Evolutionary conservation across 92 coral and sea anemone species (phyloP).

Genomic region (Scolanthus callimorphus): DNA sequence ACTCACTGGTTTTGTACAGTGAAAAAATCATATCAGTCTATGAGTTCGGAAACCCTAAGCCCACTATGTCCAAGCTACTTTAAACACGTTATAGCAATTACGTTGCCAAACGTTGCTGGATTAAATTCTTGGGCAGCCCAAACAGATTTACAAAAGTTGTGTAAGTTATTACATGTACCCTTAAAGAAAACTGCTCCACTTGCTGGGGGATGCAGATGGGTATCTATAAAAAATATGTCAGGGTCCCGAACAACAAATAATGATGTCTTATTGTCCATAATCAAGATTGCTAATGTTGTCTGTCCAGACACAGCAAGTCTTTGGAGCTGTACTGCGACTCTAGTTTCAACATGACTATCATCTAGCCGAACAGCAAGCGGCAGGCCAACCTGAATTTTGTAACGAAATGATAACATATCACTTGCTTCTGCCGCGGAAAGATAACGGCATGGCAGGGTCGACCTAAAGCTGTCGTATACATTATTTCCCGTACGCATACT

Average conservation of each 20-base stretch:
- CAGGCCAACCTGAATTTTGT: background rate
- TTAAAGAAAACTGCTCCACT: background rate
- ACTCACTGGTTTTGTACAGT: too few species aligned
- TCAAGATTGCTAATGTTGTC: background rate
- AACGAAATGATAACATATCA: background rate
- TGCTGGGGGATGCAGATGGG: background rate
- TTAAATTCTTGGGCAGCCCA: background rate
- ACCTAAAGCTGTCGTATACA: background rate
- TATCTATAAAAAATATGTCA: background rate
- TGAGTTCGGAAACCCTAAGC: too few species aligned
- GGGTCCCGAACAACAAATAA: background rate
- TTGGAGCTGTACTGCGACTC: background rate
- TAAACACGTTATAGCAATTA: background rate
- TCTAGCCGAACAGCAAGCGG: background rate
- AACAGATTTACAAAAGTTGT: background rate
- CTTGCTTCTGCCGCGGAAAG: background rate
- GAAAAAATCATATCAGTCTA: too few species aligned
- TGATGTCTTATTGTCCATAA: background rate
- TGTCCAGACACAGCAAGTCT: background rate
- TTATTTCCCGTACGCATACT: background rate
- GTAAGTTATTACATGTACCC: background rate
- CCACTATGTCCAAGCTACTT: too few species aligned
- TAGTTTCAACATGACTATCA: background rate
- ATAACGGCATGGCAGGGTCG: background rate
- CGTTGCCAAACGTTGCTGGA: background rate